Conservation (phyloP, 2,888 invertebrate species). For the Tiliacea citrago region DNA sequence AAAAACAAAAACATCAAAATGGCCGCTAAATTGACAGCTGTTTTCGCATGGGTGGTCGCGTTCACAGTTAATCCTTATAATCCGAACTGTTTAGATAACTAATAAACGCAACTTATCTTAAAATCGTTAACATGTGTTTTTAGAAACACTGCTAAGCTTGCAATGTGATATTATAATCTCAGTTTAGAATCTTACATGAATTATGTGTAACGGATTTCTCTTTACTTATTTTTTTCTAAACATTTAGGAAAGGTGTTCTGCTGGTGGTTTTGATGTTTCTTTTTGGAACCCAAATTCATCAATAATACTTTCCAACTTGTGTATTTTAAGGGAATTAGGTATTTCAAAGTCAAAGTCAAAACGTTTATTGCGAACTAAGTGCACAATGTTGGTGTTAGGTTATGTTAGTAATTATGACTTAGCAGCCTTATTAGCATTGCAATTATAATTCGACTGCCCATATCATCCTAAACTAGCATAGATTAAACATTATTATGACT, state of each 20-base stretch:
- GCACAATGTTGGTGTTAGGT: too few species aligned
- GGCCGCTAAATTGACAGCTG: conserved; percentile 77
- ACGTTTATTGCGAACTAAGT: too few species aligned
- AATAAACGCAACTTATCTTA: conserved; percentile 74
- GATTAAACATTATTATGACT: too few species aligned
- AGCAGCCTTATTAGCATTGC: too few species aligned
- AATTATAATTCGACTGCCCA: too few species aligned
- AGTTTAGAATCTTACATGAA: conserved; percentile 54
- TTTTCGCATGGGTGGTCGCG: conserved; percentile 82
- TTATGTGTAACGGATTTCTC: conserved; percentile 29
- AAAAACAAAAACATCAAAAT: conserved; percentile 61
- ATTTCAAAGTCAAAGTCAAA: background rate
- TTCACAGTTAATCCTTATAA: conserved; percentile 77
- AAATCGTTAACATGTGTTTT: conserved; percentile 63
- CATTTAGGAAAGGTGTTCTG: background rate
- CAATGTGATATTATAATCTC: conserved; percentile 56
- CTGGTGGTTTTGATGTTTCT: background rate
- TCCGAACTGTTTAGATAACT: conserved; percentile 82
- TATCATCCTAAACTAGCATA: too few species aligned
- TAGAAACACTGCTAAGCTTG: conserved; percentile 47
- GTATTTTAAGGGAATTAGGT: background rate
- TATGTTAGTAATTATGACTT: too few species aligned
- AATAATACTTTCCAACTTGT: background rate
- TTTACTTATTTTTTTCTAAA: conserved; percentile 24
- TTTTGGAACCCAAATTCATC: background rate